phyloP scores from a whole-genome alignment of 2,888 invertebrate species.

The Apantesis nais region DNA sequence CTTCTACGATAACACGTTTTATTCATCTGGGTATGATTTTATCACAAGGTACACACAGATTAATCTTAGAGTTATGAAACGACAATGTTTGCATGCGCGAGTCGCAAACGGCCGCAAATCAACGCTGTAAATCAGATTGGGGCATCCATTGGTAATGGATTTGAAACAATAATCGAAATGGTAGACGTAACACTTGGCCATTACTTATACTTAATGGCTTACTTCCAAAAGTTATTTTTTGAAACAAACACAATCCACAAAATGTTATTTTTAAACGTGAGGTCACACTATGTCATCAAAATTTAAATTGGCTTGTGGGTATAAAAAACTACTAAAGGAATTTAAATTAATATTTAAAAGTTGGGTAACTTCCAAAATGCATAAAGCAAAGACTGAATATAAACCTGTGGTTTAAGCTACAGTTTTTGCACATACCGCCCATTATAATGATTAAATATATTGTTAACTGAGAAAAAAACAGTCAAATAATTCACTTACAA shows the following conservation, averaged over 20 bases:
- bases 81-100: constrained; percentile 44
- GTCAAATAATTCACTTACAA: constrained; percentile 21
- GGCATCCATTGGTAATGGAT: constrained; percentile 51
- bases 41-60: constrained; percentile 22
- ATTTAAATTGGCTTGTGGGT: not conserved
- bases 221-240: not conserved
- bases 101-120: constrained; percentile 53
- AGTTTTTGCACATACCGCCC: constrained; percentile 2
- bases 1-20: not conserved
- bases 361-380: constrained; percentile 41
- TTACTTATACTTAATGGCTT: constrained; percentile 6
- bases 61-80: constrained; percentile 20
- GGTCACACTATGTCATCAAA: not conserved
- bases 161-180: constrained; percentile 59
- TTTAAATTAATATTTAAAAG: constrained; percentile 30
- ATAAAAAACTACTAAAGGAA: not conserved
- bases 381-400: constrained; percentile 34
- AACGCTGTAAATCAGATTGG: constrained; percentile 54
- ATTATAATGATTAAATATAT: not conserved
- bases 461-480: not conserved
- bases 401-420: constrained; percentile 34
- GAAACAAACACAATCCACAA: not conserved
- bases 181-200: constrained; percentile 22
- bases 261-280: not conserved
- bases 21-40: constrained; percentile 2